These are phyloP conservation scores for Pygocentrus nattereri DNA, from an alignment of 2,797 vertebrate genomes.

Conservation along the genomic window DNA sequence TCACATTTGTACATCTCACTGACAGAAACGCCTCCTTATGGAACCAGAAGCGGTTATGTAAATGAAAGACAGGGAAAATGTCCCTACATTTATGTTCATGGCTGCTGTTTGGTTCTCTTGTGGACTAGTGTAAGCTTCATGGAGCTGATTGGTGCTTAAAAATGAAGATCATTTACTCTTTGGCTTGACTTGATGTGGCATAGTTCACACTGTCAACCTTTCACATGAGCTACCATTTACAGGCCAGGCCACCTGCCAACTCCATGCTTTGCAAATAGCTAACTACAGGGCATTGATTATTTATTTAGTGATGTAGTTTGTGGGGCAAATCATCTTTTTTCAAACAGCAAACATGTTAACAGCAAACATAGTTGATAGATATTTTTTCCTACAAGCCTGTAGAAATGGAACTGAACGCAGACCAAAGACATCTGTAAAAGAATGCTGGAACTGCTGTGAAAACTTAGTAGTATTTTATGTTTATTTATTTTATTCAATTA, in stretches of 20 bases:
- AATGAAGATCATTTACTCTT: not conserved
- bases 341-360: no score
- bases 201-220: not conserved
- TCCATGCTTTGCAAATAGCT: not conserved
- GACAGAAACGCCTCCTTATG: not conserved
- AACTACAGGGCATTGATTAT: not conserved
- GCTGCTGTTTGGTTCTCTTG: not conserved
- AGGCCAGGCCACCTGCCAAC: not conserved
- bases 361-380: no score
- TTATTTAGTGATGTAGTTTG: not conserved
- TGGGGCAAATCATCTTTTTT: not conserved
- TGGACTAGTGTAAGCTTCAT: not conserved
- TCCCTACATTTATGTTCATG: not conserved
- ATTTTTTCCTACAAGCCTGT: not conserved
- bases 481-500: not conserved
- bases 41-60: not conserved
- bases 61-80: not conserved
- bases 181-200: not conserved
- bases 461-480: not conserved
- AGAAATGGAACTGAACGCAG: not conserved
- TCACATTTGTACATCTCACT: not conserved
- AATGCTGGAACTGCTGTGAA: not conserved
- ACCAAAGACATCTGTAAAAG: not conserved
- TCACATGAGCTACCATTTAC: not conserved
- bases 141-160: no score